Base-by-base conservation (phyloP, 2,113 vertebrate species). In the Anolis carolinensis region DNA sequence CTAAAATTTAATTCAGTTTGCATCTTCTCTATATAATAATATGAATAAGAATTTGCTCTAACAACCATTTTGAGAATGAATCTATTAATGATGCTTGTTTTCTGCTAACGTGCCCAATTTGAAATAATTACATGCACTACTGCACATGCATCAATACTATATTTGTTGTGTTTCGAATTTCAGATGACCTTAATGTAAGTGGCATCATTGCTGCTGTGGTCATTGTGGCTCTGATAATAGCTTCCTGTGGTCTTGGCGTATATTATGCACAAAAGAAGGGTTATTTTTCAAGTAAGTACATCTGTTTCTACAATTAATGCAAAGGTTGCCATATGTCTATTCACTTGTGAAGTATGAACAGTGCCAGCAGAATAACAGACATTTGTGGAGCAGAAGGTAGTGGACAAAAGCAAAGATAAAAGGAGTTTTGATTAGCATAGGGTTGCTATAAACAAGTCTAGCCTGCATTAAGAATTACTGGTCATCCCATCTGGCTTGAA, bases 271-370 rank as follows among this genome's bases (percentile, higher is more conserved):
- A 97, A 91, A 97, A 95, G 67, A 96, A 95, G 86, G 97, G 98
- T 85, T 98, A 97, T 93, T 98, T 97, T 95, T 91, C 94, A 89
- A 97, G 98, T 98, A 96, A 98, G 97, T 97, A 80, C 83, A 83
- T n/a, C 27, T 23, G 62, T 63, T 27, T 86, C 74, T 13, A 14
- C 30, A 44, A 55, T 5, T 77, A 68, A 59, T 87, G 7, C 74
- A 87, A 79, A 77, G 77, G 82, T 2, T 79, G 72, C 48, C 39
- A 44, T 44, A 44, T 44, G 39, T 44, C 25, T 77, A 76, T 25
- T 44, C 50, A 59, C 6, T 83, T 84, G 39, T 89, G 55, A 23
- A 65, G 7, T 55, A 34, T 79, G 27, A 0, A 6, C 48, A 48
- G 30, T 27, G 25, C 23, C 4, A 72, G 27, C 20, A 73, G 23